phyloP scores from a whole-genome alignment of 2,113 vertebrate genomes.

The Hypomesus transpacificus region DNA sequence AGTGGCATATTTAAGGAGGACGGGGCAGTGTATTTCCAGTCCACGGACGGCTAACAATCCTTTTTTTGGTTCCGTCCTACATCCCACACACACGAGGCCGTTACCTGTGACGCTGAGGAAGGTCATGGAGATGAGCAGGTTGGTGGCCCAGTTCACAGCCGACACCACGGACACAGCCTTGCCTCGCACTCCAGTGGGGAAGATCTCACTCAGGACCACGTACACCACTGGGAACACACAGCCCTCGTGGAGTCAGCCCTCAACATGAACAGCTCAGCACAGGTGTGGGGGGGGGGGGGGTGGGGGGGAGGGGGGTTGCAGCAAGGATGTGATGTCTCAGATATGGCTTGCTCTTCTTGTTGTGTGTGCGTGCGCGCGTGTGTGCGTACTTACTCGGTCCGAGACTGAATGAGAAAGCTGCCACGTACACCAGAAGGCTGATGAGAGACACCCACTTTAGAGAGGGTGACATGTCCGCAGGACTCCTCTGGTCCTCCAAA shows the following conservation, averaged over 20 bases:
- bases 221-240: slow-evolving; percentile 81
- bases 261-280: too few relatives aligned
- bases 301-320: neutral
- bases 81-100: neutral
- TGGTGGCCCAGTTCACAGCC: slow-evolving; percentile 92
- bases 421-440: slow-evolving; percentile 86
- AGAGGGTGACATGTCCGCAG: slow-evolving; percentile 53
- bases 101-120: slow-evolving; percentile 90
- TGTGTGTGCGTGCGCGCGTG: neutral
- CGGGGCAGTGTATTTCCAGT: too few relatives aligned
- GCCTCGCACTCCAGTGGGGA: slow-evolving; percentile 88
- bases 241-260: neutral
- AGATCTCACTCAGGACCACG: slow-evolving; percentile 92
- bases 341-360: neutral
- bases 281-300: too few relatives aligned
- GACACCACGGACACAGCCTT: slow-evolving; percentile 88
- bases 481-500: slow-evolving; percentile 33
- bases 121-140: slow-evolving; percentile 92
- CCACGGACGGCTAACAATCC: too few relatives aligned
- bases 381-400: slow-evolving; percentile 86
- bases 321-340: neutral
- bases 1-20: too few relatives aligned
- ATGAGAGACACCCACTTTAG: slow-evolving; percentile 87
- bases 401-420: slow-evolving; percentile 90
- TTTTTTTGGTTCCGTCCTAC: slow-evolving; percentile 11